Base-by-base conservation (phyloP, 37 sponge, comb jelly and placozoan genomes). In the Dysidea cf. avara region DNA sequence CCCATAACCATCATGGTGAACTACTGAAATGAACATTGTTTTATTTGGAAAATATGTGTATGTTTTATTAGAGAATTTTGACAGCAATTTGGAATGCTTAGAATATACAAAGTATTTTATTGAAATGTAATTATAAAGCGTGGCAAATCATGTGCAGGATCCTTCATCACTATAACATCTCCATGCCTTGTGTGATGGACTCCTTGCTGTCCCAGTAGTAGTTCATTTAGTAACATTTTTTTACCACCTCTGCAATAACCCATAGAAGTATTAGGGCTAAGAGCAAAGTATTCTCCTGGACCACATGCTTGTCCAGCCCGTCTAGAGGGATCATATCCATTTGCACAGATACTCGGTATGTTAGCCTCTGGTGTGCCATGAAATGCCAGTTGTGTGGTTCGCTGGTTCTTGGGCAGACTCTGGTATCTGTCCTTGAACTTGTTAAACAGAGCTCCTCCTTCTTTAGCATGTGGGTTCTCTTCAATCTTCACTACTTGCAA, bases 251-350 rank as follows among this genome's bases (percentile, higher is more conserved):
- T 57, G 32, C 87, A 86, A 69, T 83, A 91, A 0, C 66, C 22
- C 46, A 83, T 18, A 18, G 92, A 56, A 0, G 39, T 79, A 20
- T 51, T 66, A 25, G 92, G 87, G 60, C 64, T 74, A 0, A 76
- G 76, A 20, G 87, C 83, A 73, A 91, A 91, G 53, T 91, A 91
- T 50, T 91, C 92, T 26, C 92, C 92, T 14, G 83, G 53, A 34
- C 92, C 92, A 69, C 78, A 72, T 2, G 83, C 77, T 36, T 91
- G 92, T 7, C 92, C 92, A 51, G 46, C 36, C 33, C 63, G 51
- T 47, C 84, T 73, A 0, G 14, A 43, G 1, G 80, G 72, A 46
- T 91, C 82, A 57, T 78, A 91, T 16, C 92, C 92, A 66, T 86
- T 86, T 39, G 31, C 40, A 56, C 87, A 91, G 31, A 91, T 91